phyloP scores from a whole-genome alignment of 2,113 vertebrate species.

The Oplegnathus fasciatus region DNA sequence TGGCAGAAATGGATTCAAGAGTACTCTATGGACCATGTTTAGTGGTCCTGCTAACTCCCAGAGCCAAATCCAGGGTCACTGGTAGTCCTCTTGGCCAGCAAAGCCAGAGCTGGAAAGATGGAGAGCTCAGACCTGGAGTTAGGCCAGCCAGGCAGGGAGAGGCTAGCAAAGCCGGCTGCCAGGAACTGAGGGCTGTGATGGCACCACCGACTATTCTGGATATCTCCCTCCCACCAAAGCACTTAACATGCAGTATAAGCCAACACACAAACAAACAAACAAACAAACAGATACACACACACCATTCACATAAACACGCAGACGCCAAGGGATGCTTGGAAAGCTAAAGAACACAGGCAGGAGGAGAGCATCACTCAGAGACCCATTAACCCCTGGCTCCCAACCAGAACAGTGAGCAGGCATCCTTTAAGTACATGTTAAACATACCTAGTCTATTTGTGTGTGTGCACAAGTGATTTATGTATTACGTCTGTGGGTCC shows the following conservation, averaged over 20 bases:
- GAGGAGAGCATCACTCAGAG: conserved; percentile 77
- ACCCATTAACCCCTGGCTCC: conserved; percentile 81
- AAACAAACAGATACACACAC: conserved; percentile 66
- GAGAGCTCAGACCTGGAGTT: conserved; percentile 57
- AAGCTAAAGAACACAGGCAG: conserved; percentile 66
- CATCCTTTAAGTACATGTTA: conserved; percentile 70
- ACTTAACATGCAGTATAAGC: conserved; percentile 73
- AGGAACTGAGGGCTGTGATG: conserved; percentile 65
- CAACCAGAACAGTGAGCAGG: conserved; percentile 73
- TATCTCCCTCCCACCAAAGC: conserved; percentile 68
- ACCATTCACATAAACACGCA: conserved; percentile 70
- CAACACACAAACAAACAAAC: conserved; percentile 70
- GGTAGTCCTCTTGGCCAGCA: conserved; percentile 48
- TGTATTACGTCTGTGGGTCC: conserved; percentile 42
- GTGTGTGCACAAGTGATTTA: conserved; percentile 65
- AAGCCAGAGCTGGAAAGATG: conserved; percentile 49
- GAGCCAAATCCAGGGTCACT: conserved; percentile 61
- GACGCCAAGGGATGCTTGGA: conserved; percentile 62
- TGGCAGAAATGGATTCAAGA: conserved; percentile 63
- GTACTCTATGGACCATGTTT: conserved; percentile 59
- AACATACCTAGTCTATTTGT: conserved; percentile 56
- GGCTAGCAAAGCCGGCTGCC: conserved; percentile 62
- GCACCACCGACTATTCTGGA: conserved; percentile 65
- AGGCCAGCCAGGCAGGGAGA: conserved; percentile 61
- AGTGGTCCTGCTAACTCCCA: conserved; percentile 44